Conservation (phyloP, 2,888 invertebrate species). For the Melipona beecheii region DNA sequence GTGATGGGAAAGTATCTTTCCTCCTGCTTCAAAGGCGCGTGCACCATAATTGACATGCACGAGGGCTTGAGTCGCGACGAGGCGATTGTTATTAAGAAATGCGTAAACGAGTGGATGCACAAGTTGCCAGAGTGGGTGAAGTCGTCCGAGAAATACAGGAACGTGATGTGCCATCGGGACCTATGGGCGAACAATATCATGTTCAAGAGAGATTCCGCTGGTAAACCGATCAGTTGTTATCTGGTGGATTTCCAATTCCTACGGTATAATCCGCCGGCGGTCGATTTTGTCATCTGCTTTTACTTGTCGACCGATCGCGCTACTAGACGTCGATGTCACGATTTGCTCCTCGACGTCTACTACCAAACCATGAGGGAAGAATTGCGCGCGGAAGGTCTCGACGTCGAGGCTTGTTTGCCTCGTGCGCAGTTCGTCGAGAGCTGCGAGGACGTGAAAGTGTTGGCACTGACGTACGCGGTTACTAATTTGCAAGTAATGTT, state of each 20-base stretch:
- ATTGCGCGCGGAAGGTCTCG: conserved; percentile 55
- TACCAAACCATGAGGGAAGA: conserved; percentile 52
- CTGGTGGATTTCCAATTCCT: conserved; percentile 76
- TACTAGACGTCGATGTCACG: conserved; percentile 65
- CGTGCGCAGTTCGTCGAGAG: conserved; percentile 62
- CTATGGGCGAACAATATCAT: conserved; percentile 79
- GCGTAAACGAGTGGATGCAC: conserved; percentile 50
- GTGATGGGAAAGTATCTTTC: conserved; percentile 16
- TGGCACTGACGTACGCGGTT: conserved; percentile 43
- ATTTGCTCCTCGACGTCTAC: conserved; percentile 70
- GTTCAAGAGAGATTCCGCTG: conserved; percentile 66
- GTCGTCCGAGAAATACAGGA: conserved; percentile 57
- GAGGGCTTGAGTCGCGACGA: conserved; percentile 54
- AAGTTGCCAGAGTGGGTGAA: conserved; percentile 44
- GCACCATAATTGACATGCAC: conserved; percentile 54
- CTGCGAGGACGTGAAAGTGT: conserved; percentile 36
- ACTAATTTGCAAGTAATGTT: conserved; percentile 66
- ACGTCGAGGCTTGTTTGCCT: conserved; percentile 56
- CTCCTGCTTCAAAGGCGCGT: conserved; percentile 47
- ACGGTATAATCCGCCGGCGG: conserved; percentile 72
- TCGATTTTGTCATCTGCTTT: conserved; percentile 73
- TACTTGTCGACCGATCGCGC: conserved; percentile 71
- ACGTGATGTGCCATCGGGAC: conserved; percentile 78
- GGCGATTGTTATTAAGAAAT: conserved; percentile 59
- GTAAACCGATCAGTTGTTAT: conserved; percentile 65